phyloP scores from a whole-genome alignment of 2,888 invertebrate genomes.

The Metopia argyrocephala region DNA sequence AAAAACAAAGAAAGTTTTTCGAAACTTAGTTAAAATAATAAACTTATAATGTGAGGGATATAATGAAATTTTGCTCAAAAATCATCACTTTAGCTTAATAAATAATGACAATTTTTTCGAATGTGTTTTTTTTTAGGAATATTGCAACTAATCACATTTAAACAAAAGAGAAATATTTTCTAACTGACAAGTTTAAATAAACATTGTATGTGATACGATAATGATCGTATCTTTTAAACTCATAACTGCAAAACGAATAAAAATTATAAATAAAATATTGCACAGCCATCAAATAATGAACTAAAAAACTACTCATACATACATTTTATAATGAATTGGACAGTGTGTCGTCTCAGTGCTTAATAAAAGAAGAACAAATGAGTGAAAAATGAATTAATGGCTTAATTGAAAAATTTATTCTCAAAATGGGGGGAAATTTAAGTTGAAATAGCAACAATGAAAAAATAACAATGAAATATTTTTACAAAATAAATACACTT shows the following conservation, averaged over 20 bases:
- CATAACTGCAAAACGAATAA: constrained; percentile 4
- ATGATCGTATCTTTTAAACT: constrained; percentile 51
- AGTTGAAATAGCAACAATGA: neutral
- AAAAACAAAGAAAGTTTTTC: no score
- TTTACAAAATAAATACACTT: neutral
- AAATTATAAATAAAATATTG: neutral
- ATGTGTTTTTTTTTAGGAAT: constrained; percentile 32
- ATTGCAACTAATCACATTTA: neutral
- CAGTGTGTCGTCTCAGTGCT: constrained; percentile 16
- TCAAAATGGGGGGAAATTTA: constrained; percentile 37
- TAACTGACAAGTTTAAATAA: constrained; percentile 4
- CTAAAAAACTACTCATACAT: no score
- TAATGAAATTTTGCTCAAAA: neutral
- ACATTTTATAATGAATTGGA: constrained; percentile 33
- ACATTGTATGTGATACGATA: constrained; percentile 23
- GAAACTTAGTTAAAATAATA: no score
- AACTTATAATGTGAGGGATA: neutral
- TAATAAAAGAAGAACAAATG: constrained; percentile 61
- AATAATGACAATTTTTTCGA: constrained; percentile 20
- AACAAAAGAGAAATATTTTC: neutral
- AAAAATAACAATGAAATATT: neutral
- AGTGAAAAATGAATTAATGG: constrained; percentile 75
- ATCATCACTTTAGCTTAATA: constrained; percentile 29
- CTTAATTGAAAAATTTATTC: constrained; percentile 78
- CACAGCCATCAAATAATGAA: no score